Evolutionary conservation across 1,140 invertebrate species (phyloP), one percentile per base, ranked within the genome.

Genomic region (Uloborus diversus): DNA sequence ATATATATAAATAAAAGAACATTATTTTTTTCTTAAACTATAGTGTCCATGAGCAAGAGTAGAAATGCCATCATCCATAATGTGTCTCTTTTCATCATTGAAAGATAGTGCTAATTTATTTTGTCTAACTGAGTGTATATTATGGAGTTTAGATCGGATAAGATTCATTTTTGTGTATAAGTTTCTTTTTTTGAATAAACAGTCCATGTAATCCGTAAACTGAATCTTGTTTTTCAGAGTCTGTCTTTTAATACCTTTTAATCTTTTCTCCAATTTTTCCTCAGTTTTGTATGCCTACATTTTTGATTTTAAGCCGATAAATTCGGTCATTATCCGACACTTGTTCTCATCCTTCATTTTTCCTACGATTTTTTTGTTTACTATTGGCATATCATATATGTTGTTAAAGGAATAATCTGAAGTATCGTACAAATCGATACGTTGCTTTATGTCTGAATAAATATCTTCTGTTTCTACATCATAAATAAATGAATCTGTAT

Each of bases 311-410:
- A 80, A 32, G 1, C 78, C 65, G 1, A 70, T 32, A 32, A 70
- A 80, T n/a, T 80, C 78, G 13, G n/a, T 33, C 27, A 80, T 80
- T 25, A 65, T 65, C 11, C 51, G 37, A 13, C 51, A 49, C 9
- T 25, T 17, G 7, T 4, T 33, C 42, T 80, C 66, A 47, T 70
- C 65, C 37, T 80, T 80, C 20, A 70, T 28, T 59, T 70, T 69
- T 17, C 78, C 78, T 69, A 80, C 17, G 1, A 68, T 30, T 37
- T 80, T 69, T 32, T 80, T 69, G 27, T 80, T 80, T 2, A 25
- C 13, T 30, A 7, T 7, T 1, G 33, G 3, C 11, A 51, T 49
- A 62, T 27, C 14, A 30, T 5, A 69, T 13, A 65, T n/a, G 25
- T 80, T 25, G 42, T 69, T n/a, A 17, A 3, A n/a, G 2, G 78